Evolutionary conservation across 2,113 vertebrate species (phyloP), one percentile per base, ranked within the genome.

Genomic region (Rafetus swinhoei): DNA sequence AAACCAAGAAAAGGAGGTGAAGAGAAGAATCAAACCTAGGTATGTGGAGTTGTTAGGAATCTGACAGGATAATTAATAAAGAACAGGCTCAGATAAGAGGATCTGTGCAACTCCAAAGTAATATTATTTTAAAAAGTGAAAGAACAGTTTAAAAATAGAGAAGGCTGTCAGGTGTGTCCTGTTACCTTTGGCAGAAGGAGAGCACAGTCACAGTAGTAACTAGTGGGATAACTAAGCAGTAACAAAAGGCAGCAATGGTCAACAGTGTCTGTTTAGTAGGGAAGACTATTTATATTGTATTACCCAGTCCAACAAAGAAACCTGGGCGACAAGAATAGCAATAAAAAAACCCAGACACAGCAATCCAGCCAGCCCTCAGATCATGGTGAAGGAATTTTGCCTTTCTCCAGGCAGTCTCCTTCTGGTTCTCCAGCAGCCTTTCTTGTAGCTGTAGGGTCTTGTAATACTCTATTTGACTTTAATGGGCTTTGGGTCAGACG

Each of bases 21-120:
- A 56, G 69, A n/a, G 35, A 56, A 79, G 82, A 84, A 94, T 60
- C 7, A 24, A 65, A 88, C 65, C n/a, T 35, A 65, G 84, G 55
- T 6, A 89, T 16, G 69, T 2, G 76, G 39, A 24, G 53, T 53
- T 11, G 25, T 82, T 77, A 14, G 69, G 69, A 25, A 59, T 27
- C 5, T 56, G n/a, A 54, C 29, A 54, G 32, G 39, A 54, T 52
- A 53, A n/a, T 56, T 52, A 53, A n/a, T 56, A 77, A 45, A 76
- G 22, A 45, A 50, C 74, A 50, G 13, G 12, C 21, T 35, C 72
- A 24, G 72, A 21, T 76, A 45, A 76, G 35, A 10, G n/a, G 45
- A 45, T 77, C 24, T 13, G 39, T 50, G 22, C 74, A 50, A 77
- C 35, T 50, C 35, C 74, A 77, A 27, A 77, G 12, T 45, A 15